Percentiles rank a stretch among this genome's conserved stretches.
Evolutionary conservation across 2,113 vertebrate genomes (phyloP).

Genomic region (Tenebrosternarchus preto): DNA sequence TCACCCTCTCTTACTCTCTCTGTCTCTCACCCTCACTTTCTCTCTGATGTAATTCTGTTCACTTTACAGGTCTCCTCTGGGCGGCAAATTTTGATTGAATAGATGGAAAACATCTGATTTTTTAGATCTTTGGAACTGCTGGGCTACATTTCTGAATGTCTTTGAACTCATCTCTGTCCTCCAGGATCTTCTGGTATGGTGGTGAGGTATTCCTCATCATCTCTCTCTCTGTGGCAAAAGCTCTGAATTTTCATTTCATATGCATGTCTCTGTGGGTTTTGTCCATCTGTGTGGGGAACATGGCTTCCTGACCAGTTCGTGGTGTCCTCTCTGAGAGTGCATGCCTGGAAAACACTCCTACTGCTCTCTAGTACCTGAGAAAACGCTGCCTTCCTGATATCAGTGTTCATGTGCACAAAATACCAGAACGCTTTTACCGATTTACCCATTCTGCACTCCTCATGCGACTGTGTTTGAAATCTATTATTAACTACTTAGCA

Average conservation of each 20-base stretch:
- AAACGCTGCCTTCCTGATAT: too few species aligned
- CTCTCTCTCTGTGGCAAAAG: not conserved
- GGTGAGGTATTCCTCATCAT: not conserved
- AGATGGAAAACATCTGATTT: conserved; percentile 72
- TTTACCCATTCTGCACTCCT: too few species aligned
- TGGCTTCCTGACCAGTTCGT: not conserved
- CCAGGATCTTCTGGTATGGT: not conserved
- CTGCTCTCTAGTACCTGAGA: too few species aligned
- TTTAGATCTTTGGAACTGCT: conserved; percentile 50
- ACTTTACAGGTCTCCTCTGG: conserved; percentile 68
- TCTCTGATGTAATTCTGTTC: conserved; percentile 70
- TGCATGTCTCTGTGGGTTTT: not conserved
- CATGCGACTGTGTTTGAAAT: too few species aligned
- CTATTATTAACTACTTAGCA: too few species aligned
- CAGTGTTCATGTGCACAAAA: too few species aligned
- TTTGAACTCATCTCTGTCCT: conserved; percentile 43
- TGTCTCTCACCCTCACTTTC: conserved; percentile 39
- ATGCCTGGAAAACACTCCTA: too few species aligned
- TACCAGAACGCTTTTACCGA: too few species aligned
- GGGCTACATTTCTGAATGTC: conserved; percentile 15
- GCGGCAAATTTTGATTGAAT: conserved; percentile 48
- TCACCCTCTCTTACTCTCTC: conserved; percentile 33
- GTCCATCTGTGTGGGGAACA: not conserved
- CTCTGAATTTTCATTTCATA: not conserved
- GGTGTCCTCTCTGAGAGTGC: not conserved